Evolutionary conservation across 2,888 invertebrate species (phyloP).

Genomic region (Bembecia ichneumoniformis): DNA sequence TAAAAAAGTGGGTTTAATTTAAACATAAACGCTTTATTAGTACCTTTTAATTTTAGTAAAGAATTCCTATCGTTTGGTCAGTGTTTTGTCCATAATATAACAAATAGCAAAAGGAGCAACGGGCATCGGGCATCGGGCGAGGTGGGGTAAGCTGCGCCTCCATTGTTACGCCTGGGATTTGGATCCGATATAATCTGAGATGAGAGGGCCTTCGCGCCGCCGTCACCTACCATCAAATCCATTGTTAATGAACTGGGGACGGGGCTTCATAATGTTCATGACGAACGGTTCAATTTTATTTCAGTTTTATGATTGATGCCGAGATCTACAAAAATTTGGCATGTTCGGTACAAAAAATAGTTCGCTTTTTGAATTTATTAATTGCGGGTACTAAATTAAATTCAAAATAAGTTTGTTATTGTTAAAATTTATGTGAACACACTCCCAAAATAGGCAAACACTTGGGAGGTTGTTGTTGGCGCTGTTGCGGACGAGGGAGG

Average conservation of each 20-base stretch:
- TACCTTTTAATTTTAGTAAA: too few species aligned
- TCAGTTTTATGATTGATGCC: slow-evolving; percentile 1
- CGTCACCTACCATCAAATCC: slow-evolving; percentile 35
- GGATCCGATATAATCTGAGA: slow-evolving; percentile 54
- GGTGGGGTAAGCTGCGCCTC: slow-evolving; percentile 34
- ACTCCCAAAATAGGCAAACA: too few species aligned
- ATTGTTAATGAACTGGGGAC: slow-evolving; percentile 54
- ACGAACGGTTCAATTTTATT: slow-evolving; percentile 13
- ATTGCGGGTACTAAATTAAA: too few species aligned
- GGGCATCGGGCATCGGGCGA: slow-evolving; percentile 36
- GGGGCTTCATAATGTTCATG: slow-evolving; percentile 14
- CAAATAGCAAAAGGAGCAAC: slow-evolving; percentile 46
- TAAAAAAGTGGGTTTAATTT: too few species aligned
- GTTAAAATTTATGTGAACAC: too few species aligned
- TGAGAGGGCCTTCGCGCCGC: slow-evolving; percentile 36
- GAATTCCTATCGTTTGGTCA: not conserved
- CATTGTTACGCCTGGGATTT: slow-evolving; percentile 50
- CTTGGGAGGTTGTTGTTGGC: too few species aligned
- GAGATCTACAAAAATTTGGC: slow-evolving; percentile 1
- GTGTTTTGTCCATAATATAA: slow-evolving; percentile 18
- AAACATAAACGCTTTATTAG: too few species aligned
- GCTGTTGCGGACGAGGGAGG: too few species aligned
- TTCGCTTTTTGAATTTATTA: too few species aligned
- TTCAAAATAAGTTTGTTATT: too few species aligned
- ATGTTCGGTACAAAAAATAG: too few species aligned